Evolutionary conservation across 2,888 invertebrate species (phyloP), one percentile per base, ranked within the genome.

Genomic region (Cantharis rustica): DNA sequence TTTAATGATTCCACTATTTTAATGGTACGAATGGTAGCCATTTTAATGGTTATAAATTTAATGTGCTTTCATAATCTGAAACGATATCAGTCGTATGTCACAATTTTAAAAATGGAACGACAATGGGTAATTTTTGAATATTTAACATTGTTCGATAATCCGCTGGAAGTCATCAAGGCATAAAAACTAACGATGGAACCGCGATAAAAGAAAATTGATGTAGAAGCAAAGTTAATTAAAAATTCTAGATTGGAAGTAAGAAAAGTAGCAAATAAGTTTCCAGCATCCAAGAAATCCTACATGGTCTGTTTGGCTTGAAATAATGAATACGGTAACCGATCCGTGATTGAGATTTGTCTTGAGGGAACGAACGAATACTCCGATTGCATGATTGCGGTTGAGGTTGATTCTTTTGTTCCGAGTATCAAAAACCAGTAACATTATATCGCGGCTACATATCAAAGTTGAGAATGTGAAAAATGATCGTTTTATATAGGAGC

Each of bases 301-400:
- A 78, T 68, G 75, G 72, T 68, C 78, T 62, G 66, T 20, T 68
- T 68, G 61, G 71, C 78, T 61, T 68, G 71, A 71, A 63, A 75
- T 77, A 77, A 78, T 75, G 78, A 78, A 78, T 78, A 75, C 68
- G 73, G 78, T 78, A 78, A 78, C 78, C 78, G 78, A 78, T 78
- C 78, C 75, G 73, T 78, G 78, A 78, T 78, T 78, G 78, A 75
- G 78, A 78, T 78, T 78, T 75, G 78, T 78, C 78, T 78, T 75
- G 69, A 26, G 78, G 78, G 78, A 78, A 75, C 27, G 73, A 72
- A 64, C 71, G 71, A 77, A 73, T 72, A 47, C 72, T 75, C 69
- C 61, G 16, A 73, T 75, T 75, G 70, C 72, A 73, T 75, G 73
- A 73, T 78, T 73, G 61, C 75, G 73, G 73, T 69, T 73, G 69